Evolutionary conservation across 2,888 invertebrate genomes (phyloP), one percentile per base, ranked within the genome.

Genomic region (Acholoe squamosa): DNA sequence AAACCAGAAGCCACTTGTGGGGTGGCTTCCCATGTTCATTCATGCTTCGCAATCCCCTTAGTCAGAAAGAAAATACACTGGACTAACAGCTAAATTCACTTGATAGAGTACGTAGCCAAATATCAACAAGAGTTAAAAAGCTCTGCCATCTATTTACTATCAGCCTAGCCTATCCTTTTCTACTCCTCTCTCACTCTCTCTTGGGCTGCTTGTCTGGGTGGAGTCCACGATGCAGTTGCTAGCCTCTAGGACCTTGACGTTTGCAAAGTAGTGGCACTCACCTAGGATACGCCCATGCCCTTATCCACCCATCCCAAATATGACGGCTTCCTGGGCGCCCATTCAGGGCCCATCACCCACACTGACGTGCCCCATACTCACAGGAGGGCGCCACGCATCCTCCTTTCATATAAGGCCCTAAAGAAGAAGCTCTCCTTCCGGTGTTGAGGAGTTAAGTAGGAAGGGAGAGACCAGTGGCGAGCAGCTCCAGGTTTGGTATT

Each of bases 381-480:
- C 61, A 61, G 19, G 61, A 19, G 22, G 61, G 61, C 1, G 43
- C 43, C 43, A 43, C 43, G 10, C 43, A 43, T 43, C 43, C 43
- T 43, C 61, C 71, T 25, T 71, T 71, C 71, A 71, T 71, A 61
- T n/a, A 71, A 71, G 28, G 61, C 61, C 71, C 71, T 71, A 71
- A 71, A 71, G 31, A 61, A 43, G 43, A 43, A 43, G 43, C 43
- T 10, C 43, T 43, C 71, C 71, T 71, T 71, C 71, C 71, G 71
- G 28, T 25, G 71, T 14, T 25, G 71, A 71, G 71, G 43, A 43
- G 43, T 43, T 71, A 71, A 71, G 71, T 71, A 71, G 5, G 71
- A 71, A n/a, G 19, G n/a, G 61, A 71, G 71, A 25, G 71, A 28
- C 28, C 14, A 5, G 14, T 71, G n/a, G 14, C 5, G 28, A 16